A percentile compares a stretch with the other conserved stretches of the same genome.
phyloP scores from a whole-genome alignment of 2,888 invertebrate species.

The Meiosimyza platycephala region DNA sequence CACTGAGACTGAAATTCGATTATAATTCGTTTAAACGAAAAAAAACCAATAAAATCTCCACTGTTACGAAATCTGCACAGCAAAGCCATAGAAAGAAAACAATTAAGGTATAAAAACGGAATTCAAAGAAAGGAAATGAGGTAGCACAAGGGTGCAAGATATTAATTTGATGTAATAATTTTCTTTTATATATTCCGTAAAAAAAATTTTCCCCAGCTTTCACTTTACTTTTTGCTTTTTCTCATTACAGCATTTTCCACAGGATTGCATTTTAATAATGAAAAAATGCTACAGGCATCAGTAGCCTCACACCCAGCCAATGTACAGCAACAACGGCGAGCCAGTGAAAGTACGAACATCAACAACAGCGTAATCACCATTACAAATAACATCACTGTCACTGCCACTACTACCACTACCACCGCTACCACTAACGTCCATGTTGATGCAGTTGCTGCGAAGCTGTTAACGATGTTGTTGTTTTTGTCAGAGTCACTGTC shows the following conservation, averaged over 20 bases:
- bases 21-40: too few relatives aligned
- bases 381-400: neutral
- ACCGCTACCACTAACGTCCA: slow-evolving; percentile 10
- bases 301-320: slow-evolving; percentile 16
- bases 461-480: slow-evolving; percentile 20
- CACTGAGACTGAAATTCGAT: too few relatives aligned
- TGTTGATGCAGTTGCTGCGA: neutral
- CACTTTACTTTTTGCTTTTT: slow-evolving; percentile 33
- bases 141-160: slow-evolving; percentile 3
- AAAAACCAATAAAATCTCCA: too few relatives aligned
- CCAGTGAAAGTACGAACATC: slow-evolving; percentile 6
- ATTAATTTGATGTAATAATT: neutral
- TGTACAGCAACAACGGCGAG: neutral
- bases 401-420: slow-evolving; percentile 1
- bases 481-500: neutral
- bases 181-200: slow-evolving; percentile 35
- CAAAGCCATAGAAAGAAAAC: too few relatives aligned
- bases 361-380: neutral
- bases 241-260: slow-evolving; percentile 53
- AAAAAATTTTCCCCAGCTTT: slow-evolving; percentile 36
- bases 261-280: slow-evolving; percentile 53
- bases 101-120: too few relatives aligned
- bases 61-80: too few relatives aligned
- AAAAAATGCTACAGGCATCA: slow-evolving; percentile 43
- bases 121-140: neutral